Evolutionary conservation across 1,140 invertebrate species (phyloP).

Genomic region (Drosophila mojavensis): DNA sequence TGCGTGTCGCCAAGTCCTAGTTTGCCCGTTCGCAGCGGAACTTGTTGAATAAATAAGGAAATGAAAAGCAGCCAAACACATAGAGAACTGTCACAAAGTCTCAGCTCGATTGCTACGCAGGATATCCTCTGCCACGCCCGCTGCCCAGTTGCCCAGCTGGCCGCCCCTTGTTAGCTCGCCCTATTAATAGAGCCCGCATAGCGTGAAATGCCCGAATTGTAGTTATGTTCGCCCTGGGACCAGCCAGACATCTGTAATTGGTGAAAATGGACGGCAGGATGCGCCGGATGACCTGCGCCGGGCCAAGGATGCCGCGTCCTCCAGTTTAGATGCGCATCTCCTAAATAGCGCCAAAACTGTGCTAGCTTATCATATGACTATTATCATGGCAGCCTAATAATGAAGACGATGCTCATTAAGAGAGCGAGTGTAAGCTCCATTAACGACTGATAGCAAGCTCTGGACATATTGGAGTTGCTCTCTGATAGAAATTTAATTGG

Average conservation of each 20-base stretch:
- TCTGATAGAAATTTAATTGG: too few relatives aligned
- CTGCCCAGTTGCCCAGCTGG: neutral
- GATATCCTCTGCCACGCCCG: constrained; percentile 51
- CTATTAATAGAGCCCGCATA: constrained; percentile 18
- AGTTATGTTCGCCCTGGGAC: constrained; percentile 3
- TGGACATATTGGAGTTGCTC: too few relatives aligned
- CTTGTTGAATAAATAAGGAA: constrained; percentile 82
- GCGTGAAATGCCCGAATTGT: constrained; percentile 29
- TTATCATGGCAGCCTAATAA: neutral
- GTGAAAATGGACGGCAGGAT: constrained; percentile 29
- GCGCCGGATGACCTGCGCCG: constrained; percentile 1
- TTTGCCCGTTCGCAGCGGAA: constrained; percentile 46
- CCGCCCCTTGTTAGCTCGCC: constrained; percentile 19
- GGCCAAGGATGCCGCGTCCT: neutral
- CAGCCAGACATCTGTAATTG: constrained; percentile 29
- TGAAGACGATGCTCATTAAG: neutral
- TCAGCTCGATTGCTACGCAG: constrained; percentile 66
- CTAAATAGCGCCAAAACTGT: neutral
- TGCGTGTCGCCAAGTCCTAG: constrained; percentile 42
- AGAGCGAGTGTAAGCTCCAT: neutral
- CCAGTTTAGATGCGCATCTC: neutral
- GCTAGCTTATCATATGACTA: neutral
- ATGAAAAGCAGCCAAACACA: constrained; percentile 62
- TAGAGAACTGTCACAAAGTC: constrained; percentile 47
- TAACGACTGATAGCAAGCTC: too few relatives aligned